Evolutionary conservation across 2,113 vertebrate genomes (phyloP).

Genomic region (Suncus etruscus): DNA sequence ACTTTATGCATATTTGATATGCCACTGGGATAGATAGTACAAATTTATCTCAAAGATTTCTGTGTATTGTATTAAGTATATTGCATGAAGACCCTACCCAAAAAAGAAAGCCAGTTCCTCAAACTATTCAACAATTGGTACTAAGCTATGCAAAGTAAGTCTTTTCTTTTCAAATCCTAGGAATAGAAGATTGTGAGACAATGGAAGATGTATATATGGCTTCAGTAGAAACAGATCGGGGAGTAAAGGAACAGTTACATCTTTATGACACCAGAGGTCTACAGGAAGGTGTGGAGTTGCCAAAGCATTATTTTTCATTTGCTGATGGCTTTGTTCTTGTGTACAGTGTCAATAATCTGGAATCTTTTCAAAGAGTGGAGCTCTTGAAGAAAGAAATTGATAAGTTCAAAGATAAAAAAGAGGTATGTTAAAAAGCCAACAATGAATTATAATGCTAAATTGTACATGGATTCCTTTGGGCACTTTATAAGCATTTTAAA

Average conservation of each 20-base stretch:
- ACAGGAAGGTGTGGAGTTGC: conserved; percentile 91
- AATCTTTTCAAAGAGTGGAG: conserved; percentile 94
- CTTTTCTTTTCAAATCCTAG: conserved; percentile 82
- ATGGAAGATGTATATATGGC: conserved; percentile 96
- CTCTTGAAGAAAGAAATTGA: conserved; percentile 96
- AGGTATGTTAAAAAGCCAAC: conserved; percentile 84
- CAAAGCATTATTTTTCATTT: conserved; percentile 95
- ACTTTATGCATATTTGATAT: too few relatives aligned
- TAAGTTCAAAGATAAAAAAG: conserved; percentile 95
- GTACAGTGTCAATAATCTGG: conserved; percentile 94
- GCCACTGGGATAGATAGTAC: too few relatives aligned
- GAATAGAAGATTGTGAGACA: conserved; percentile 91
- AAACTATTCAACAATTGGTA: neutral
- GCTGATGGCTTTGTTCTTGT: conserved; percentile 95
- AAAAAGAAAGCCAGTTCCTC: neutral
- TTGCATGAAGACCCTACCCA: too few relatives aligned
- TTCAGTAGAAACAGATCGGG: conserved; percentile 94
- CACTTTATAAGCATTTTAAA: conserved; percentile 35
- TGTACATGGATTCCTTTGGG: neutral
- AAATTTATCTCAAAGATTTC: too few relatives aligned
- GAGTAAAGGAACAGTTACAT: conserved; percentile 95
- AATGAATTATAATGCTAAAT: neutral
- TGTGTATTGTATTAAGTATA: too few relatives aligned
- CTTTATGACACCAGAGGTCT: conserved; percentile 96
- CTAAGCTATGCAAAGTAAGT: neutral